Conservation (phyloP, 2,888 invertebrate genomes). For the Alviniconcha strummeri region DNA sequence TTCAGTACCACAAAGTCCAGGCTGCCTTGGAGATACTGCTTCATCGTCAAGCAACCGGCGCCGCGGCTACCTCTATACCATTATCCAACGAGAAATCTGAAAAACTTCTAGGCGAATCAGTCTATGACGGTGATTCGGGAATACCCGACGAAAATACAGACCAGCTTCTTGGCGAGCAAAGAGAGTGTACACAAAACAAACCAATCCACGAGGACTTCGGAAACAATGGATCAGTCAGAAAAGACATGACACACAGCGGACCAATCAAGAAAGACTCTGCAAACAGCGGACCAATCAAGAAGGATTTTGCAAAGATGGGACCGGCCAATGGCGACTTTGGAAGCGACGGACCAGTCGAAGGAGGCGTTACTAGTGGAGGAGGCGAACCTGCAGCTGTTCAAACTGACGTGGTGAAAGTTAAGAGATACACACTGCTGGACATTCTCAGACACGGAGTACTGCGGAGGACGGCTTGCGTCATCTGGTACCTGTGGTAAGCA, state of each 20-base stretch:
- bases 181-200: not conserved
- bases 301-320: no score
- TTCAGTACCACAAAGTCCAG: slow-evolving; percentile 5
- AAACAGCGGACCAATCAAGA: no score
- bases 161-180: not conserved
- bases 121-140: not conserved
- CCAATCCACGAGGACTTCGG: not conserved
- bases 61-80: not conserved
- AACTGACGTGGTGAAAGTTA: slow-evolving; percentile 1
- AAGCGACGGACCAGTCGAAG: no score
- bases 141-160: not conserved
- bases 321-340: no score
- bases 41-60: not conserved
- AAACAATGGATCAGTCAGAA: not conserved
- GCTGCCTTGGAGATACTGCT: not conserved
- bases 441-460: slow-evolving; percentile 47
- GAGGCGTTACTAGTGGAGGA: no score
- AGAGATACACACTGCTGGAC: slow-evolving; percentile 48
- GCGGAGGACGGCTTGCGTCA: slow-evolving; percentile 45
- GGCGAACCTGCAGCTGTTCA: not conserved
- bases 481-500: slow-evolving; percentile 56
- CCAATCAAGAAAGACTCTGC: no score
- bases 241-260: not conserved
- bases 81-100: not conserved
- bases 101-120: not conserved